Evolutionary conservation across 2,888 invertebrate genomes (phyloP).

Genomic region (Gymnosoma rotundatum): DNA sequence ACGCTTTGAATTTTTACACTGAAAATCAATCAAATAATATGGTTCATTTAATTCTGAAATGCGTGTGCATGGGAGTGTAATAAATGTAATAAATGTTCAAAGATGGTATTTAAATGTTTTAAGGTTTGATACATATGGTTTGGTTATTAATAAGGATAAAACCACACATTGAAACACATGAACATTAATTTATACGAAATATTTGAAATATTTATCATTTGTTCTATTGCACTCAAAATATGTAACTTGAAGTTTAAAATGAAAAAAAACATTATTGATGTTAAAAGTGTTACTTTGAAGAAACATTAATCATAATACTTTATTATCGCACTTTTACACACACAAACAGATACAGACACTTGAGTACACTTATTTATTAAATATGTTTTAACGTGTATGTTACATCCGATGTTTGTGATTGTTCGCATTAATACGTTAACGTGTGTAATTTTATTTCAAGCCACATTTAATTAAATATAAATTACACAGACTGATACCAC

Average conservation of each 20-base stretch:
- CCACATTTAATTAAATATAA: constrained; percentile 58
- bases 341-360: background rate
- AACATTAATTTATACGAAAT: background rate
- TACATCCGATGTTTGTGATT: background rate
- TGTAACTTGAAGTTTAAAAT: constrained; percentile 19
- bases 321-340: constrained; percentile 2
- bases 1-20: background rate
- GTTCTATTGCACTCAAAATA: background rate
- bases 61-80: constrained; percentile 33
- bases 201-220: constrained; percentile 38
- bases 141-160: constrained; percentile 34
- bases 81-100: constrained; percentile 54
- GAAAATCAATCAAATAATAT: constrained; percentile 36
- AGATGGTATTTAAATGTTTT: constrained; percentile 30
- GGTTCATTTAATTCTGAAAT: constrained; percentile 17
- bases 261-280: constrained; percentile 5
- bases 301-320: constrained; percentile 42
- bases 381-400: background rate
- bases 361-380: background rate
- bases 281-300: background rate
- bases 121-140: constrained; percentile 2
- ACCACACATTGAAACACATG: too few species aligned
- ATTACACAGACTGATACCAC: constrained; percentile 59
- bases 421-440: constrained; percentile 15
- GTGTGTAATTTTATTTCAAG: constrained; percentile 49